Evolutionary conservation across 2,888 invertebrate genomes (phyloP), one percentile per base, ranked within the genome.

Genomic region (Creontiades dilutus): DNA sequence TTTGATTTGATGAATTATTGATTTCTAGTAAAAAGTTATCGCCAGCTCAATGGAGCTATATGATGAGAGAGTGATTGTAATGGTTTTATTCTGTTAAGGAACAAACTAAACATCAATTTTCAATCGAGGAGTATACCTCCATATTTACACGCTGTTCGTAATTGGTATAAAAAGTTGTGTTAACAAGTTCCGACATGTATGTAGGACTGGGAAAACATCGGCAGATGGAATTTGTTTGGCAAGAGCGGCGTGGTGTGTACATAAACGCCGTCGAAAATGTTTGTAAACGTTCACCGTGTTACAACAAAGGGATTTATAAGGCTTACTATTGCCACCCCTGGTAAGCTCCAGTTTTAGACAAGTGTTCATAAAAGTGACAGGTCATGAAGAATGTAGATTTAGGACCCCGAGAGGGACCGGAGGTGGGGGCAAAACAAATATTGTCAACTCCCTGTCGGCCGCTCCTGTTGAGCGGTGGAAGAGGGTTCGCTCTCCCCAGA

Each of bases 331-430:
- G 68, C 68, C 23, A 23, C 23, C 68, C 23, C 27, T 9, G 27
- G n/a, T 19, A 68, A 68, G 68, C 68, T 23, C 23, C 68, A 19
- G 68, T 68, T 68, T 68, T 7, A 68, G 9, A 23, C 68, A 68
- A 68, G 68, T 68, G 68, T 68, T 68, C 68, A 68, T 68, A 68
- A 68, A 68, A 68, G 68, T 68, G 68, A 68, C 68, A 13, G 68
- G 27, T 68, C 68, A 68, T 68, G 68, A 68, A 68, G 68, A 68
- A 68, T 68, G 68, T 68, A 68, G 68, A 68, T 68, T 68, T 68
- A 68, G 68, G 68, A 68, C 23, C 68, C 68, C 12, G 27, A 12
- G 68, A 11, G 68, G 1, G 27, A 68, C n/a, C 19, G 68, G 68
- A n/a, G 19, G 68, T 19, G 68, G 11, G 68, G 68, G 9, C 23